These are phyloP conservation scores for Drosophila lowei DNA, from an alignment of 1,140 invertebrate species.

Conservation along the genomic window DNA sequence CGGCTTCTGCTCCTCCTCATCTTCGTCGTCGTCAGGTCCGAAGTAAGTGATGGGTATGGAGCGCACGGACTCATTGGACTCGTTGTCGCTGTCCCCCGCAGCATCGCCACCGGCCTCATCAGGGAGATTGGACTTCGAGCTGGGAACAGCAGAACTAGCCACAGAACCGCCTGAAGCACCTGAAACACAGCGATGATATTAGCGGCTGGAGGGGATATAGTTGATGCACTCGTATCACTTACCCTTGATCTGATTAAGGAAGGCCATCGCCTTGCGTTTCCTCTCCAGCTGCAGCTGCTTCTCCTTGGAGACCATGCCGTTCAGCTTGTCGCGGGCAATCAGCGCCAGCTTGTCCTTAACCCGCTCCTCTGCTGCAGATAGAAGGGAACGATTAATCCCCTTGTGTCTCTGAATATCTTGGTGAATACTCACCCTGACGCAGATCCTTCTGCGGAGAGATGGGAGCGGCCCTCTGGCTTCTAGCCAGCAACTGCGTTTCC, in stretches of 20 bases:
- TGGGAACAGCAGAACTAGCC: neutral
- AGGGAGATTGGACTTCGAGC: neutral
- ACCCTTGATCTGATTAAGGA: slow-evolving; percentile 86
- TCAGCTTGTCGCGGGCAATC: slow-evolving; percentile 86
- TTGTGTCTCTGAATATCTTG: neutral
- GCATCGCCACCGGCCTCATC: slow-evolving; percentile 19
- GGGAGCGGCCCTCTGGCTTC: slow-evolving; percentile 41
- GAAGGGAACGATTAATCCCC: neutral
- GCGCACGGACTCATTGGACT: slow-evolving; percentile 73
- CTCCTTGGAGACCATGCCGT: slow-evolving; percentile 85
- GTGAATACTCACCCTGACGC: slow-evolving; percentile 51
- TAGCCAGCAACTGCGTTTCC: slow-evolving; percentile 70
- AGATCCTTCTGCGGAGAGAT: slow-evolving; percentile 61
- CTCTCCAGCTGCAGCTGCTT: slow-evolving; percentile 89
- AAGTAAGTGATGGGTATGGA: slow-evolving; percentile 82
- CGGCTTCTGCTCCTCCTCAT: slow-evolving; percentile 18
- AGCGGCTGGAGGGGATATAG: neutral
- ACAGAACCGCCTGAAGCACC: slow-evolving; percentile 36
- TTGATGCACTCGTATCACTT: neutral
- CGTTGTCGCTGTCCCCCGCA: slow-evolving; percentile 31
- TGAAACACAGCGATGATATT: neutral
- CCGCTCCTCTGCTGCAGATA: slow-evolving; percentile 85
- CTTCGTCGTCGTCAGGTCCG: slow-evolving; percentile 76
- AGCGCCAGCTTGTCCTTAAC: slow-evolving; percentile 87
- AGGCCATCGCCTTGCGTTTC: slow-evolving; percentile 87